A percentile compares a stretch with the other conserved stretches of the same genome.
Evolutionary conservation across 2,113 vertebrate genomes (phyloP).

Genomic region (Todiramphus chloris): DNA sequence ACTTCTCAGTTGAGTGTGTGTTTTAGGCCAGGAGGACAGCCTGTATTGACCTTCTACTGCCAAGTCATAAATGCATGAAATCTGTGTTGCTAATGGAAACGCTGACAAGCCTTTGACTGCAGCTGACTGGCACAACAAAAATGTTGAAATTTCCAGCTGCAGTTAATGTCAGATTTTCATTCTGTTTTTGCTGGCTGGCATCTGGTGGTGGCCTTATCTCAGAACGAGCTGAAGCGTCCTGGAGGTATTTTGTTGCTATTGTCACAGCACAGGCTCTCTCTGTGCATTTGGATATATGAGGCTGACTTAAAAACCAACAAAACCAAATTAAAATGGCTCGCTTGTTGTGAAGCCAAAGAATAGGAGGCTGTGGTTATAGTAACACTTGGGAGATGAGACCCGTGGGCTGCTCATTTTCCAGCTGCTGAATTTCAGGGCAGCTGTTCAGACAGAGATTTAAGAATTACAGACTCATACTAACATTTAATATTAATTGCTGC

Average conservation of each 20-base stretch:
- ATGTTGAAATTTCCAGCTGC: conserved; percentile 30
- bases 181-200: neutral
- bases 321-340: neutral
- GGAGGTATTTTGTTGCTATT: neutral
- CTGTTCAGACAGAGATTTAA: neutral
- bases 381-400: neutral
- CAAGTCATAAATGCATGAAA: conserved; percentile 31
- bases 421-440: neutral
- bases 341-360: neutral
- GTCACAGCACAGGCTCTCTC: neutral
- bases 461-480: neutral
- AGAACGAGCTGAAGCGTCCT: neutral
- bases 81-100: conserved; percentile 46
- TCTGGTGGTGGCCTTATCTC: neutral
- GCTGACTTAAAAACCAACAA: neutral
- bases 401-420: neutral
- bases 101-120: conserved; percentile 2
- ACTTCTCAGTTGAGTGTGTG: neutral
- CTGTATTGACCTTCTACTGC: conserved; percentile 14
- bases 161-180: neutral
- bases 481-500: neutral
- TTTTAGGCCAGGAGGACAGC: neutral
- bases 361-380: neutral
- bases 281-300: neutral
- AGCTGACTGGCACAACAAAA: neutral